A percentile compares a stretch with the other conserved stretches of the same genome.
These are phyloP conservation scores for Suillia variegata DNA, from an alignment of 2,888 invertebrate species.

Conservation along the genomic window DNA sequence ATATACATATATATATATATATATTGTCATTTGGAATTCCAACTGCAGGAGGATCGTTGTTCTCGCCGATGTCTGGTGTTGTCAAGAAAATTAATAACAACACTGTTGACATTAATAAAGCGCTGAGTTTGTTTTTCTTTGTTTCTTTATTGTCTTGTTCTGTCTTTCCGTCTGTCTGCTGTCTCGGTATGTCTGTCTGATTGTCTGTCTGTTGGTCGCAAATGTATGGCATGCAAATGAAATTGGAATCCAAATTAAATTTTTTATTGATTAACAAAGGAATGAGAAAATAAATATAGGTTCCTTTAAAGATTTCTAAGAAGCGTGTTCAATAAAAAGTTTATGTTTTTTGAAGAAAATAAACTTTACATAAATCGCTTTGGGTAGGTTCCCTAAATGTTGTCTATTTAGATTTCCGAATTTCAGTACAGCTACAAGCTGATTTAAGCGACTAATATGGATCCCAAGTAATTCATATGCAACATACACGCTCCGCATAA, in stretches of 20 bases:
- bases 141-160: not conserved
- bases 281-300: no score
- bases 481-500: slow-evolving; percentile 6
- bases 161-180: not conserved
- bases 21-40: not conserved
- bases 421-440: no score
- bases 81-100: slow-evolving; percentile 13
- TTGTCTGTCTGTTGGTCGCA: not conserved
- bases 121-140: not conserved
- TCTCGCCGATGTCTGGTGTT: slow-evolving; percentile 8
- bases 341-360: no score
- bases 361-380: no score
- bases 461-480: not conserved
- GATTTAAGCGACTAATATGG: no score
- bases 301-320: no score
- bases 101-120: slow-evolving; percentile 14
- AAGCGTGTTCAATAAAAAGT: no score
- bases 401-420: no score
- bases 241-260: slow-evolving; percentile 32
- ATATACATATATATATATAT: no score
- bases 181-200: not conserved
- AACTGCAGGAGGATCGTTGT: not conserved
- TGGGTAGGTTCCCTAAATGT: no score
- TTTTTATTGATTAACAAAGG: slow-evolving; percentile 33
- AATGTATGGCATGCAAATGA: no score